Percentiles rank a stretch among this genome's conserved stretches.
These are phyloP conservation scores for Leptura quadrifasciata DNA, from an alignment of 2,888 invertebrate species.

Conservation along the genomic window DNA sequence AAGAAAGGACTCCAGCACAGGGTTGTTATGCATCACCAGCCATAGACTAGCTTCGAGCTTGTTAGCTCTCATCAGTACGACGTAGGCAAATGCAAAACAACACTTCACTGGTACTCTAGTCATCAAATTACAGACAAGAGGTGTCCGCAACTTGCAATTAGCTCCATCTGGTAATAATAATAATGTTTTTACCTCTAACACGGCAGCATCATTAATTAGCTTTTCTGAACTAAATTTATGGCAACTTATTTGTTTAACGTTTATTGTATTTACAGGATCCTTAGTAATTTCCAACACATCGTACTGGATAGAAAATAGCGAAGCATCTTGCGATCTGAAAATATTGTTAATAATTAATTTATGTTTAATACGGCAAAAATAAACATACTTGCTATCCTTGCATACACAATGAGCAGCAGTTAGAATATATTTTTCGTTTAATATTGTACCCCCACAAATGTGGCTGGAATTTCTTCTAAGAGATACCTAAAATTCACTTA, in stretches of 20 bases:
- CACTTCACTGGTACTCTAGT: too few relatives aligned
- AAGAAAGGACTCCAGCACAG: too few relatives aligned
- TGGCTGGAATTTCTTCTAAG: slow-evolving; percentile 49
- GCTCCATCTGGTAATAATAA: too few relatives aligned
- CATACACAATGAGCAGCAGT: slow-evolving; percentile 60
- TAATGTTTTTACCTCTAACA: slow-evolving; percentile 54
- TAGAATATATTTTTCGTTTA: slow-evolving; percentile 55
- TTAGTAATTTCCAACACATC: slow-evolving; percentile 55
- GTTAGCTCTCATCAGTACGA: too few relatives aligned
- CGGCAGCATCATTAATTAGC: slow-evolving; percentile 59
- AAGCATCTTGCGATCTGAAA: slow-evolving; percentile 53
- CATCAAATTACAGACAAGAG: too few relatives aligned
- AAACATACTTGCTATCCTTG: slow-evolving; percentile 42
- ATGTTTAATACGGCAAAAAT: background rate
- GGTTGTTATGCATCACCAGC: too few relatives aligned
- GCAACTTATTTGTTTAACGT: slow-evolving; percentile 57
- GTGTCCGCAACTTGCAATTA: too few relatives aligned
- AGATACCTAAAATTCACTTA: slow-evolving; percentile 44
- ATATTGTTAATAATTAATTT: background rate
- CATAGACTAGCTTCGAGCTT: too few relatives aligned
- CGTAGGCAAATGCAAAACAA: too few relatives aligned
- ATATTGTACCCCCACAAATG: slow-evolving; percentile 58
- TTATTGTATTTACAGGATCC: slow-evolving; percentile 50
- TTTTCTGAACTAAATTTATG: slow-evolving; percentile 54
- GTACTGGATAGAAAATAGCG: slow-evolving; percentile 58